Conservation (phyloP, 1,140 invertebrate genomes). For the Drosophila nigrodunni region DNA sequence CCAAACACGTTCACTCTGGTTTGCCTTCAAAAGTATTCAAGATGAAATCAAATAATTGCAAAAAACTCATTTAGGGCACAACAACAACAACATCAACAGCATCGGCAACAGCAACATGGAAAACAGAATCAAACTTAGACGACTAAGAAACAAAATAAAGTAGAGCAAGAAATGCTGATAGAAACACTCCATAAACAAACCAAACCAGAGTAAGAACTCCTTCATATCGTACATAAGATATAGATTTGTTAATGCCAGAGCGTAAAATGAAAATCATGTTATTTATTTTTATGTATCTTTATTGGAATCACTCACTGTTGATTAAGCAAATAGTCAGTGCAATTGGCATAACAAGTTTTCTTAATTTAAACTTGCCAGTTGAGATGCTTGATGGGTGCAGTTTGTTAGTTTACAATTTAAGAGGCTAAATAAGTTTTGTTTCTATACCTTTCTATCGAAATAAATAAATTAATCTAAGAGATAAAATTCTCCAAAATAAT, state of each 20-base stretch:
- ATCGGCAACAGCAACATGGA: slow-evolving; percentile 26
- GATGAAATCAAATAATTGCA: slow-evolving; percentile 83
- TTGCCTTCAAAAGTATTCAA: slow-evolving; percentile 62
- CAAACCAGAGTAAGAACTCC: slow-evolving; percentile 8
- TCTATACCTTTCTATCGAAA: too few species aligned
- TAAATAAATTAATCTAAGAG: too few species aligned
- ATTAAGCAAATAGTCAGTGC: slow-evolving; percentile 18
- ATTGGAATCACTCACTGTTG: slow-evolving; percentile 12
- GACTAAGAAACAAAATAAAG: slow-evolving; percentile 28
- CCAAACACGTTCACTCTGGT: slow-evolving; percentile 39
- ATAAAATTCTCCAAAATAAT: too few species aligned
- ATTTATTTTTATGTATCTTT: slow-evolving; percentile 4
- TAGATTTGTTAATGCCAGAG: slow-evolving; percentile 50
- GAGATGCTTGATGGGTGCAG: background rate
- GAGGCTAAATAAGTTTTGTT: too few species aligned
- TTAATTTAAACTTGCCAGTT: slow-evolving; percentile 20
- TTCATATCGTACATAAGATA: slow-evolving; percentile 23
- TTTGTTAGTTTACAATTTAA: background rate
- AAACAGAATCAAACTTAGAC: slow-evolving; percentile 68
- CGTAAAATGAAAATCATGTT: slow-evolving; percentile 62
- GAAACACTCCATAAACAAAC: slow-evolving; percentile 24
- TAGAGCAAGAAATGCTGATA: slow-evolving; percentile 18
- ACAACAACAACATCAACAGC: slow-evolving; percentile 34
- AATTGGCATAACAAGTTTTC: slow-evolving; percentile 26
- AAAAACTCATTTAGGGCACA: slow-evolving; percentile 81